Evolutionary conservation across 2,888 invertebrate species (phyloP).

Genomic region (Nymphalis polychloros): DNA sequence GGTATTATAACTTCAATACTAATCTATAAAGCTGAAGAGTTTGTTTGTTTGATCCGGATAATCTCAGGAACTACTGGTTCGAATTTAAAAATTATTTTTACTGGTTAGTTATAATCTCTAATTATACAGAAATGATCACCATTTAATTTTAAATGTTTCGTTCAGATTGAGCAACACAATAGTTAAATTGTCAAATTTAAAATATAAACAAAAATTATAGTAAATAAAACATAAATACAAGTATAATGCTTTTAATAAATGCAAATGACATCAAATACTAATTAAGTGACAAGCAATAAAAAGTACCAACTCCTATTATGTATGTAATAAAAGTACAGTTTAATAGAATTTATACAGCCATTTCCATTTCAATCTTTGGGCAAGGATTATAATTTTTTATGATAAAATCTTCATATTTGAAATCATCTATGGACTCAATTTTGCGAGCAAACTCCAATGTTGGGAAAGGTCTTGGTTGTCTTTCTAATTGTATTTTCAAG

Average conservation of each 20-base stretch:
- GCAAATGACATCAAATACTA: background rate
- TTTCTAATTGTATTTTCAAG: conserved; percentile 88
- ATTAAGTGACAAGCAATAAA: background rate
- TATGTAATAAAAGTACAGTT: background rate
- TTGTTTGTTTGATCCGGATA: no score
- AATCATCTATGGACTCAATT: conserved; percentile 91
- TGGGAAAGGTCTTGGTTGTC: conserved; percentile 92
- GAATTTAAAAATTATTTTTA: no score
- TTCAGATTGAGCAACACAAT: background rate
- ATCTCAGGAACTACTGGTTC: no score
- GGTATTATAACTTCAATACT: no score
- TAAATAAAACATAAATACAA: no score
- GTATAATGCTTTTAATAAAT: no score
- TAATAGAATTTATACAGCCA: conserved; percentile 86
- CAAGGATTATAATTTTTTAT: conserved; percentile 92
- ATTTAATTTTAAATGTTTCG: background rate
- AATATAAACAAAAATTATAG: no score
- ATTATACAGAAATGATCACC: no score
- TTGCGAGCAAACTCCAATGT: conserved; percentile 88
- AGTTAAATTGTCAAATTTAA: background rate
- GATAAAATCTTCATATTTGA: conserved; percentile 92
- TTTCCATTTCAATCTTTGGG: conserved; percentile 94
- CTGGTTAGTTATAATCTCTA: no score
- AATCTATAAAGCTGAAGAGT: no score
- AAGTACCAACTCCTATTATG: background rate